A percentile compares a stretch with the other conserved stretches of the same genome.
Conservation (phyloP, 2,797 vertebrate genomes). For the Cuculus canorus region DNA sequence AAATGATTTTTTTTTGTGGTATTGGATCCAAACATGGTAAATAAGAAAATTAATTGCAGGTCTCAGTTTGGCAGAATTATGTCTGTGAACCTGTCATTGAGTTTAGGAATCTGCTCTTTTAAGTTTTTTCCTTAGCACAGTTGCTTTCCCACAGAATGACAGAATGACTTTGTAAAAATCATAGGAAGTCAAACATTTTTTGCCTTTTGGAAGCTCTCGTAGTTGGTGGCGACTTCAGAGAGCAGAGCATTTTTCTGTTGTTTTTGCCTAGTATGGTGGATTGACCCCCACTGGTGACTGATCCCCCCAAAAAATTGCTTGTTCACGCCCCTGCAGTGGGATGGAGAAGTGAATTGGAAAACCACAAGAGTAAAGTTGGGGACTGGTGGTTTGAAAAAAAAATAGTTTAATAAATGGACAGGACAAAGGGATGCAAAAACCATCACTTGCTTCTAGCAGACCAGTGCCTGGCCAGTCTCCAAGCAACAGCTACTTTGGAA, state of each 20-base stretch:
- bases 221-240: background rate
- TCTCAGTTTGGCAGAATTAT: background rate
- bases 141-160: background rate
- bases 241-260: background rate
- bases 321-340: accelerated
- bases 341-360: background rate
- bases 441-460: background rate
- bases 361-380: background rate
- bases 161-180: background rate
- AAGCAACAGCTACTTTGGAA: too few species aligned
- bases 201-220: background rate
- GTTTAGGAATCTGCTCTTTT: background rate
- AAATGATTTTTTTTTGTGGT: background rate
- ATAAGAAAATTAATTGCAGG: background rate
- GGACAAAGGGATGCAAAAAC: background rate
- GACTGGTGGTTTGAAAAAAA: background rate
- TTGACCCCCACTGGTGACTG: background rate
- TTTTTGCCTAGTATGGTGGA: background rate
- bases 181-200: background rate
- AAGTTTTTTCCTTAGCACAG: too few species aligned
- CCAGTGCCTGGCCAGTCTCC: too few species aligned
- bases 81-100: background rate
- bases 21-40: background rate
- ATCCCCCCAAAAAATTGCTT: background rate
- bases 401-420: background rate